These are phyloP conservation scores for Trichopoda pennipes DNA, from an alignment of 2,888 invertebrate species.

Conservation along the genomic window DNA sequence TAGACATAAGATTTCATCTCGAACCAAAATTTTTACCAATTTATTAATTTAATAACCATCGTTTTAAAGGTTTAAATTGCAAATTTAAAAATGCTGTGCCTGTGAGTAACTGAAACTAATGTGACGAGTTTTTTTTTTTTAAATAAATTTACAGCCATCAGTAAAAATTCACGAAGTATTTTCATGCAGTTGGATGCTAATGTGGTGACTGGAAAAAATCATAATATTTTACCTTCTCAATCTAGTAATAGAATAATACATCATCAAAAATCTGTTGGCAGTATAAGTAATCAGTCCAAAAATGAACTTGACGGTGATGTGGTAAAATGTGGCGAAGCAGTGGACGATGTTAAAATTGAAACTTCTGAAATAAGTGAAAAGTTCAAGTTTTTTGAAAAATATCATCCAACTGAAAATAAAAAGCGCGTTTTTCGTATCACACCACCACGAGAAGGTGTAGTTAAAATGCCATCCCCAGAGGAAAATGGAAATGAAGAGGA, in stretches of 20 bases:
- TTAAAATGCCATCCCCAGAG: constrained; percentile 81
- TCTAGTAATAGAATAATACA: constrained; percentile 31
- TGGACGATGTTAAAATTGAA: constrained; percentile 89
- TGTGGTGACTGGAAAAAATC: constrained; percentile 81
- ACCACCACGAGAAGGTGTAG: constrained; percentile 90
- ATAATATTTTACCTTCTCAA: constrained; percentile 30
- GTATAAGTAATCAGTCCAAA: constrained; percentile 38
- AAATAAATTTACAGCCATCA: constrained; percentile 84
- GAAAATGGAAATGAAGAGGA: constrained; percentile 85
- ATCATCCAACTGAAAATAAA: constrained; percentile 85
- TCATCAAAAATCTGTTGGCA: constrained; percentile 54
- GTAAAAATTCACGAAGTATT: constrained; percentile 92
- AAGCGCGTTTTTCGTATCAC: constrained; percentile 91
- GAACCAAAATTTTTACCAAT: no score
- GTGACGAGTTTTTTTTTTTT: neutral
- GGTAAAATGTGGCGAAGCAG: constrained; percentile 82
- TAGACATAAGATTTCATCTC: no score
- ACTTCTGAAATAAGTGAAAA: constrained; percentile 91
- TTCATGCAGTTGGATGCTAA: constrained; percentile 94
- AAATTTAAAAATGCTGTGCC: no score
- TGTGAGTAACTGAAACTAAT: no score
- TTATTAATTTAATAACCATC: no score
- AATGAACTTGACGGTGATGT: constrained; percentile 44
- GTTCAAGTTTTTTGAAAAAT: constrained; percentile 95
- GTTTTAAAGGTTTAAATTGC: no score